Evolutionary conservation across 2,113 vertebrate species (phyloP), one percentile per base, ranked within the genome.

Genomic region (Malurus elegans): DNA sequence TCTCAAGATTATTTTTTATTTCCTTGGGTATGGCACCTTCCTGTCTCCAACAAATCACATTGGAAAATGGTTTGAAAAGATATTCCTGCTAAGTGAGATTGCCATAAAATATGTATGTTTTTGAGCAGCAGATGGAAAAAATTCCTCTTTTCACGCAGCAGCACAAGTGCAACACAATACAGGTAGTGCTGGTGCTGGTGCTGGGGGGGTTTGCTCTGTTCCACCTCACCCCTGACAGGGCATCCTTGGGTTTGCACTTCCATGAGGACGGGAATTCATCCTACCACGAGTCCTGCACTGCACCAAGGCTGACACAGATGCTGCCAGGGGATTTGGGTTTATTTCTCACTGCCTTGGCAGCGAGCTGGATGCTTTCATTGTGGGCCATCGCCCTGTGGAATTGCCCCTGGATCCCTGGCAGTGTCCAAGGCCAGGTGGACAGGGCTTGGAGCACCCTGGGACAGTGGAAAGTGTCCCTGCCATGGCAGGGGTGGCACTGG

Each of bases 51-150:
- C 80, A 85, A 87, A 90, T 93, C 85, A 61, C 61, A n/a, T 29
- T 85, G 74, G 95, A 94, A 95, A 96, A 84, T 21, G 86, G 50
- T 83, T 95, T 29, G 40, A 74, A 85, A 92, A 79, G 82, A 60
- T 90, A 80, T 29, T 81, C 78, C 83, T 60, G 32, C 79, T 91
- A 86, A 93, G 86, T 66, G 86, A 80, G 64, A 92, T 60, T 64
- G 96, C 92, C 70, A 66, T 95, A 62, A 96, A 97, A 92, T 91
- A 95, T 91, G 86, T 45, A 88, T 93, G 86, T 0, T 83, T 92
- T 70, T 70, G 80, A 78, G 94, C 88, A 58, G 83, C 57, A 62
- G 88, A 79, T 86, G 86, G 88, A 91, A 83, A 74, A 62, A 92
- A 80, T 54, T 51, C 82, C 67, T 58, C 67, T 72, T 74, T 79